Conservation (phyloP, 2,113 vertebrate species). For the Dolichotis patagonum region DNA sequence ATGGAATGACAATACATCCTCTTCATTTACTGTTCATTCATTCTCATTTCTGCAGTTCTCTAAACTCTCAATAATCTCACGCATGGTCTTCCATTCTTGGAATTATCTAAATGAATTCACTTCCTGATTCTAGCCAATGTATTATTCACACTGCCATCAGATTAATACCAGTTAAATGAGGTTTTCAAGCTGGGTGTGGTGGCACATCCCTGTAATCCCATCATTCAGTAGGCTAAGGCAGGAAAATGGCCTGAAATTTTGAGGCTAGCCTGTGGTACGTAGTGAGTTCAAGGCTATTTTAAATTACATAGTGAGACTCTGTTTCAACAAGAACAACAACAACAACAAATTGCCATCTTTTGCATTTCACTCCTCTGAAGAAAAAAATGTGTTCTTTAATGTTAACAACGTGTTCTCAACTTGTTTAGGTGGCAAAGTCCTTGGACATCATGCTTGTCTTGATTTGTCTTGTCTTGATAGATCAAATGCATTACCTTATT, state of each 20-base stretch:
- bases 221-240: not conserved
- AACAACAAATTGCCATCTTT: not conserved
- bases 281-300: not conserved
- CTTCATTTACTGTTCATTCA: not conserved
- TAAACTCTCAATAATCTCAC: slow-evolving; percentile 32
- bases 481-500: slow-evolving; percentile 27
- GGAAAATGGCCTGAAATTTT: not conserved
- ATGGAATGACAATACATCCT: not conserved
- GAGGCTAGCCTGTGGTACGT: not conserved
- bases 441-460: slow-evolving; percentile 40
- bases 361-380: not conserved
- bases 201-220: not conserved
- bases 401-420: not conserved
- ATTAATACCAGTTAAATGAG: slow-evolving; percentile 18
- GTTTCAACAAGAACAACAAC: not conserved
- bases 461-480: slow-evolving; percentile 23
- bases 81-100: not conserved
- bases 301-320: not conserved
- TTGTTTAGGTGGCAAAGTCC: slow-evolving; percentile 6
- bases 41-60: slow-evolving; percentile 40
- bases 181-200: not conserved
- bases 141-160: slow-evolving; percentile 13
- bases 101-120: slow-evolving; percentile 32
- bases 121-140: not conserved
- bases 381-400: not conserved